Base-by-base conservation (phyloP, 2,113 vertebrate species). In the Nannospalax galili region DNA sequence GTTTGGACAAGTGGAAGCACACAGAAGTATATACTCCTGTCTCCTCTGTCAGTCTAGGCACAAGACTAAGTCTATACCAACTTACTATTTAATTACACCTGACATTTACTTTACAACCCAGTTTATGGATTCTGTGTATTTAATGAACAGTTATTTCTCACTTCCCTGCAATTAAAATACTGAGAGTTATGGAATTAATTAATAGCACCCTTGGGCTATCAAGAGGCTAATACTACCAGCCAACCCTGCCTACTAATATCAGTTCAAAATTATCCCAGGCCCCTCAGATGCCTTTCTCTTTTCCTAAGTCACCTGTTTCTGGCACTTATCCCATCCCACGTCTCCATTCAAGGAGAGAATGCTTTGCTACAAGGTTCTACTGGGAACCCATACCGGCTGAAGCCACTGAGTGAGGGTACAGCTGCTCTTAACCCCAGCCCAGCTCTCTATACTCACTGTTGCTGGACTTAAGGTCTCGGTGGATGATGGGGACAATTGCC, bases 401-500 rank as follows among this genome's bases (percentile, higher is more conserved):
- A 48, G 42, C 69, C 56, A 52, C 0, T 8, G 58, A 42, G 16
- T 1, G 19, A 22, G 70, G 70, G 35, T 37, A 24, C 24, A 73
- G 62, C 37, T 64, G 30, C 45, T 78, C 42, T 35, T 0, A 16
- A 72, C 40, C 72, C 84, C 37, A 40, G 70, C 86, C 79, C 90
- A 28, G 17, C n/a, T 70, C 90, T 9, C 14, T 84, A 90, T 96
- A 98, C 99, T 99, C 99, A 99, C 99, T 99, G 98, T 99, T 99
- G 98, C 99, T 99, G 98, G 99, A 99, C 98, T 99, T 99, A 97
- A 99, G 99, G 98, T 99, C 99, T 22, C 99, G 98, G 97, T 99
- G 99, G 95, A 99, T 99, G 85, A 99, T 99, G 95, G 99, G 99
- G 67, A 99, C 99, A 70, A 99, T 99, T 45, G 99, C 99, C 98